These are phyloP conservation scores for Raphicerus campestris DNA, from an alignment of 2,113 vertebrate genomes.

Conservation along the genomic window DNA sequence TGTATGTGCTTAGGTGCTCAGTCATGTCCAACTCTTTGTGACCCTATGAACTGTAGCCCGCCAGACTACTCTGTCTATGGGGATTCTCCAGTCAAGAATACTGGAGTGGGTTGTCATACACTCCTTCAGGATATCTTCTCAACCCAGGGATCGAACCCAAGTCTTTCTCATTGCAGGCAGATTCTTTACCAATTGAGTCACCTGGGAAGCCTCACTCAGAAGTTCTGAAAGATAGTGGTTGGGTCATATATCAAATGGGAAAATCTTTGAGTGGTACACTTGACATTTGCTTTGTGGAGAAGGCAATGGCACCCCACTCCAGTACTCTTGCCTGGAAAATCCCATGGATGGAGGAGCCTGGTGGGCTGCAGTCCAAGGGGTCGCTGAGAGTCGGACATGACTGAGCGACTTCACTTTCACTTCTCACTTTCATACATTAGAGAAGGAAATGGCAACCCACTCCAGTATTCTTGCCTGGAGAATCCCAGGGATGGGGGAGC, in stretches of 20 bases:
- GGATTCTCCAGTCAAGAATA: not conserved
- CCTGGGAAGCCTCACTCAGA: not conserved
- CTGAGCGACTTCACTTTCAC: too few relatives aligned
- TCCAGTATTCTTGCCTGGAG: too few relatives aligned
- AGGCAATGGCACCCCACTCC: too few relatives aligned
- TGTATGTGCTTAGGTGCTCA: not conserved
- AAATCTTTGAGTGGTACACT: not conserved
- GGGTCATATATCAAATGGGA: not conserved
- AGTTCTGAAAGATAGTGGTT: not conserved
- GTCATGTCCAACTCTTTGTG: not conserved
- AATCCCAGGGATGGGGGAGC: too few relatives aligned
- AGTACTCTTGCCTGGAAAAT: too few relatives aligned
- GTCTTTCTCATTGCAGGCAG: not conserved
- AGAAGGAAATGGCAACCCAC: too few relatives aligned
- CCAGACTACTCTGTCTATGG: not conserved
- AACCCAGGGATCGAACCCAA: not conserved
- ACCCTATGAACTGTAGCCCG: not conserved
- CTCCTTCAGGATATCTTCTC: not conserved
- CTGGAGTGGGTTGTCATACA: rapidly evolving
- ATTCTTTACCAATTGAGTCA: not conserved
- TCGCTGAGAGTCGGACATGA: too few relatives aligned
- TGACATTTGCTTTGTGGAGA: not conserved
- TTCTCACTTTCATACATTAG: too few relatives aligned
- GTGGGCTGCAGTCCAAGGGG: too few relatives aligned
- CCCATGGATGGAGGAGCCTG: too few relatives aligned